Conservation (phyloP, 1,140 invertebrate species). For the Parasteatoda tepidariorum region DNA sequence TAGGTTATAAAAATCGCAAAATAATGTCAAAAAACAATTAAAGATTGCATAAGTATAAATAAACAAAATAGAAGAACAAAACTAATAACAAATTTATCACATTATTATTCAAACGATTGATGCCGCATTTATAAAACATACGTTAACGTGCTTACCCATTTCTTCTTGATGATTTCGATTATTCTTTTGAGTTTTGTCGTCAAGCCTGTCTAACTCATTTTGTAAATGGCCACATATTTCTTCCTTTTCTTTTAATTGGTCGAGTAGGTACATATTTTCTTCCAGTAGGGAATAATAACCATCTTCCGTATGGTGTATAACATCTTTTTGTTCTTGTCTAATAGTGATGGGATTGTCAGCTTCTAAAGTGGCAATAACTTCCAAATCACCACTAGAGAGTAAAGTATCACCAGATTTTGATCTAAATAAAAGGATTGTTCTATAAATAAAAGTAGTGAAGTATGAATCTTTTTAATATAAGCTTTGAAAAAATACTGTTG, state of each 20-base stretch:
- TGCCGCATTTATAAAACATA: too few species aligned
- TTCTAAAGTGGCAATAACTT: background rate
- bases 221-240: conserved; percentile 68
- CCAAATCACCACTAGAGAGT: background rate
- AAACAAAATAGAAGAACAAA: too few species aligned
- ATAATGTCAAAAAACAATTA: too few species aligned
- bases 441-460: too few species aligned
- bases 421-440: background rate
- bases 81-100: too few species aligned
- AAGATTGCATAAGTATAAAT: too few species aligned
- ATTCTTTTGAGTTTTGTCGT: conserved; percentile 67
- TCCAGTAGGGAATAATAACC: conserved; percentile 68
- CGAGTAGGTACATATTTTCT: conserved; percentile 70
- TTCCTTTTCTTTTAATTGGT: conserved; percentile 70
- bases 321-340: conserved; percentile 5
- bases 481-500: too few species aligned
- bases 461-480: too few species aligned
- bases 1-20: too few species aligned
- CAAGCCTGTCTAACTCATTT: conserved; percentile 69
- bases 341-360: background rate
- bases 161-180: conserved; percentile 66
- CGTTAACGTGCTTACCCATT: conserved; percentile 67
- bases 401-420: conserved; percentile 48
- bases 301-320: conserved; percentile 43
- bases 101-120: too few species aligned